These are phyloP conservation scores for Ceratoteleas bidentatus DNA, from an alignment of 1,140 invertebrate species.

Conservation along the genomic window DNA sequence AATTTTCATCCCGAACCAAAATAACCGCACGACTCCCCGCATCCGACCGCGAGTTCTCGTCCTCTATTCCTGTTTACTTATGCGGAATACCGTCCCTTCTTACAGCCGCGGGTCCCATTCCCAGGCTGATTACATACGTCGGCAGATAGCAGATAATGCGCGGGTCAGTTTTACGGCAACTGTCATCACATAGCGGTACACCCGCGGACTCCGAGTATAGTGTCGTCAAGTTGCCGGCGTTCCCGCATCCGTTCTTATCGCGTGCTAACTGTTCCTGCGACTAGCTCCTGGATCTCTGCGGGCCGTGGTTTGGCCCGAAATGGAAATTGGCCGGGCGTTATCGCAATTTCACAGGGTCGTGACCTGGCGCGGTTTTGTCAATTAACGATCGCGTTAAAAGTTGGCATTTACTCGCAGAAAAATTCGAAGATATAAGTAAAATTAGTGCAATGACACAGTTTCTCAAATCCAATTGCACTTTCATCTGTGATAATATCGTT, in stretches of 20 bases:
- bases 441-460: too few species aligned
- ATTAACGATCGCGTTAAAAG: constrained; percentile 20
- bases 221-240: constrained; percentile 50
- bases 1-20: too few species aligned
- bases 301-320: constrained; percentile 29
- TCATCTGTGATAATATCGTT: too few species aligned
- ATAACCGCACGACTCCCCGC: too few species aligned
- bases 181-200: constrained; percentile 53
- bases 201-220: constrained; percentile 30
- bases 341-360: constrained; percentile 16
- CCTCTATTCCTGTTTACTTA: constrained; percentile 43
- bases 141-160: constrained; percentile 60
- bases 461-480: too few species aligned
- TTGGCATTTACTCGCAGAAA: background rate
- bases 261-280: constrained; percentile 43
- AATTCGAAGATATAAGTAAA: background rate
- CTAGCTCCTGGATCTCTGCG: constrained; percentile 34
- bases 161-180: constrained; percentile 62
- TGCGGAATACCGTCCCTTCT: constrained; percentile 46
- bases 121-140: constrained; percentile 57
- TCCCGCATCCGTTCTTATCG: constrained; percentile 53
- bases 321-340: constrained; percentile 14
- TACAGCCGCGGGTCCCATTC: constrained; percentile 46
- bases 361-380: background rate
- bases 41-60: too few species aligned